Base-by-base conservation (phyloP, 1,140 invertebrate species). In the Saxidomus purpurata region DNA sequence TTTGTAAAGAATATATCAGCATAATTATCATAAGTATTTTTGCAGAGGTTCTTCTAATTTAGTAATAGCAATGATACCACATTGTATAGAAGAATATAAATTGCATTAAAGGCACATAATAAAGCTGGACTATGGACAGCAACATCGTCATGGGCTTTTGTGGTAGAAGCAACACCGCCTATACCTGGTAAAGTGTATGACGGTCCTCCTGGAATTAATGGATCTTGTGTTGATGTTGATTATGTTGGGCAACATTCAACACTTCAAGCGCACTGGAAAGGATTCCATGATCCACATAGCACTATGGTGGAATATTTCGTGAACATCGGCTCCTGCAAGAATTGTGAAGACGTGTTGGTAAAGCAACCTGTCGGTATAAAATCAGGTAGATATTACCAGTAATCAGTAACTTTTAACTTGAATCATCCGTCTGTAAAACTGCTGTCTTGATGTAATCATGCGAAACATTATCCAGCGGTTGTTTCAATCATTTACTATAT, bases 21-120 rank as follows among this genome's bases (percentile, higher is more conserved):
- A n/a, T n/a, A n/a, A n/a, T n/a, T n/a, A n/a, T n/a, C n/a, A n/a
- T n/a, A n/a, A n/a, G n/a, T n/a, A n/a, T n/a, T n/a, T n/a, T n/a
- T n/a, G n/a, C n/a, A n/a, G n/a, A n/a, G n/a, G n/a, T n/a, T n/a
- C n/a, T n/a, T n/a, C n/a, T n/a, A n/a, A n/a, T n/a, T n/a, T n/a
- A n/a, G n/a, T n/a, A n/a, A n/a, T n/a, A n/a, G n/a, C n/a, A n/a
- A n/a, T n/a, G n/a, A n/a, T n/a, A n/a, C n/a, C n/a, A n/a, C n/a
- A n/a, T n/a, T n/a, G n/a, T n/a, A n/a, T n/a, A n/a, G n/a, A n/a
- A n/a, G n/a, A n/a, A n/a, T n/a, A n/a, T n/a, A n/a, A n/a, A n/a
- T n/a, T n/a, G n/a, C 17, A 19, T 38, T 19, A 6, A 55, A 92
- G 92, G 92, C 90, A 31, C 81, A 76, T 36, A 92, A 92, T 49